A percentile compares a stretch with the other conserved stretches of the same genome.
Conservation (phyloP, 2,113 vertebrate species). For the Passerina amoena region DNA sequence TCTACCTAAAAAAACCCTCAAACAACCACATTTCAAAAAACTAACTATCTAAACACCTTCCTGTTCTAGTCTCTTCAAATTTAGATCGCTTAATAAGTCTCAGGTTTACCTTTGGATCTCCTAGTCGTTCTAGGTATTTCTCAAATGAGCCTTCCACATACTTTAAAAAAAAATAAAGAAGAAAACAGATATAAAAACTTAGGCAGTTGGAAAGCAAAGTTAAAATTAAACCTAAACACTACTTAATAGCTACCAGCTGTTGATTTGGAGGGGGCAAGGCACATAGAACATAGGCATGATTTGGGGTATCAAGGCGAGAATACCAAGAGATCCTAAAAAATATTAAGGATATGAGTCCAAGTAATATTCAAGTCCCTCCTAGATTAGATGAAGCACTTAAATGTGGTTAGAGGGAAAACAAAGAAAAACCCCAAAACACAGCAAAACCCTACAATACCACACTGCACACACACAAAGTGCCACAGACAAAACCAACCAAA, state of each 20-base stretch:
- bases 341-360: background rate
- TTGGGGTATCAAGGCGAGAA: background rate
- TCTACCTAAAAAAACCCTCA: background rate
- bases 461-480: background rate
- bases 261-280: background rate
- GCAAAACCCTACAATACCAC: fast-evolving
- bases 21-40: background rate
- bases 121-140: slow-evolving; percentile 91
- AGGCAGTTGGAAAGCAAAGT: background rate
- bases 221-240: background rate
- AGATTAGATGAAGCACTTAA: background rate
- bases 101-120: slow-evolving; percentile 89
- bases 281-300: fast-evolving
- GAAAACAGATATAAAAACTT: background rate
- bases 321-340: background rate
- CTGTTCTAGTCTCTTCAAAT: background rate
- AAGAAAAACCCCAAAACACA: background rate
- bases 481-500: background rate
- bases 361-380: background rate
- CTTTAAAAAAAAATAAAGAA: slow-evolving; percentile 67
- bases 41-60: background rate
- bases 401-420: background rate
- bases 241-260: background rate
- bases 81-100: background rate
- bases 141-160: slow-evolving; percentile 96